phyloP scores from a whole-genome alignment of 1,140 invertebrate genomes.

The Listronotus bonariensis region DNA sequence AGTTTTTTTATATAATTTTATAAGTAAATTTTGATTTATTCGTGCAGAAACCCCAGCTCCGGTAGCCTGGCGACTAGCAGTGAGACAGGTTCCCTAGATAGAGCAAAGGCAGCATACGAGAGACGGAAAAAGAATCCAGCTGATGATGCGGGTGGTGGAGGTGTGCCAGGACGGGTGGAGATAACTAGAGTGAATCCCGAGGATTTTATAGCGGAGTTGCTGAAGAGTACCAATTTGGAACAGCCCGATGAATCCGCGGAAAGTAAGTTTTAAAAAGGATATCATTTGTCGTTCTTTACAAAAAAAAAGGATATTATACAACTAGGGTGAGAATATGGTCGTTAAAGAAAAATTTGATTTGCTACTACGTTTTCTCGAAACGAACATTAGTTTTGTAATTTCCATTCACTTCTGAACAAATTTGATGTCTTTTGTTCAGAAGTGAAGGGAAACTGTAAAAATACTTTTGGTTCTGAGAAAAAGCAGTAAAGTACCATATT shows the following conservation, averaged over 20 bases:
- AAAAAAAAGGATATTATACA: no score
- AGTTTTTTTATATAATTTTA: not conserved
- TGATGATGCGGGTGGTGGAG: slow-evolving; percentile 42
- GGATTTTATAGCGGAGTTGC: slow-evolving; percentile 84
- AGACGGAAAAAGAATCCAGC: slow-evolving; percentile 69
- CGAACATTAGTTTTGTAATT: no score
- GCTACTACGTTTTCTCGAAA: no score
- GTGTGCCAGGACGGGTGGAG: slow-evolving; percentile 76
- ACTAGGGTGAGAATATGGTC: no score
- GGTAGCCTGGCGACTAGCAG: slow-evolving; percentile 71
- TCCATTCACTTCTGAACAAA: no score
- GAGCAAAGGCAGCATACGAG: slow-evolving; percentile 75
- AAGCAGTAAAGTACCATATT: no score
- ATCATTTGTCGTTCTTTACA: not conserved
- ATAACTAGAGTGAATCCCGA: slow-evolving; percentile 85
- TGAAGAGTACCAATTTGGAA: slow-evolving; percentile 85
- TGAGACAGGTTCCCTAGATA: slow-evolving; percentile 81
- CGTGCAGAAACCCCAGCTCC: slow-evolving; percentile 75
- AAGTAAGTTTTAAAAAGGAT: slow-evolving; percentile 63
- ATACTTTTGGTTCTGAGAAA: no score
- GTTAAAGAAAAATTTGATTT: no score
- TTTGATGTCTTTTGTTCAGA: no score
- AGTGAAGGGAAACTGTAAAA: no score
- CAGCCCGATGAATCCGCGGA: slow-evolving; percentile 76
- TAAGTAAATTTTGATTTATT: slow-evolving; percentile 19